Conservation (phyloP, 2,888 invertebrate species). For the Aleiodes testaceus region DNA sequence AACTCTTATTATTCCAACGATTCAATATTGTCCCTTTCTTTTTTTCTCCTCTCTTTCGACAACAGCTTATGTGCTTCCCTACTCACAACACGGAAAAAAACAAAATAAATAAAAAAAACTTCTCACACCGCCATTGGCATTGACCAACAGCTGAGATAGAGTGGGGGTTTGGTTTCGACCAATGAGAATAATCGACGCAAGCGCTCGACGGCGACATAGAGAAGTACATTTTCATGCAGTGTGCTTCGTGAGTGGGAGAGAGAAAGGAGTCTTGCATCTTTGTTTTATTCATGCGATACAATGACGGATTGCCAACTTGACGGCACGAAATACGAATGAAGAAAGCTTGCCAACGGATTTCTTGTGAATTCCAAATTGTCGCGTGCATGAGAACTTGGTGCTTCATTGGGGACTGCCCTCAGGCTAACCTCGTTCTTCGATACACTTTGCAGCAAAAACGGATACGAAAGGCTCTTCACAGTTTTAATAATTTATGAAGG, state of each 20-base stretch:
- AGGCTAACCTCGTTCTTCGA: constrained; percentile 7
- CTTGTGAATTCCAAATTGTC: not conserved
- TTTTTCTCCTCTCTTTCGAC: constrained; percentile 4
- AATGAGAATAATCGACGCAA: not conserved
- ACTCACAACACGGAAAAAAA: not conserved
- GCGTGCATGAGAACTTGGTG: constrained; percentile 10
- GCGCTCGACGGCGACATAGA: too few species aligned
- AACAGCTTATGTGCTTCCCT: not conserved
- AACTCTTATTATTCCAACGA: constrained; percentile 1
- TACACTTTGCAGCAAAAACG: not conserved
- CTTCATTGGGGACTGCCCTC: not conserved
- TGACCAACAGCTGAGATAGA: not conserved
- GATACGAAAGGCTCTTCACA: too few species aligned
- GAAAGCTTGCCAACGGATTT: not conserved
- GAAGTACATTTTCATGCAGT: too few species aligned
- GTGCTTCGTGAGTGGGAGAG: too few species aligned
- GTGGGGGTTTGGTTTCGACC: not conserved
- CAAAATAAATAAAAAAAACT: not conserved
- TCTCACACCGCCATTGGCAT: constrained; percentile 15
- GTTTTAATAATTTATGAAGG: not conserved
- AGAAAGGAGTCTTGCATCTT: too few species aligned
- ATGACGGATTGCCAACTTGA: too few species aligned
- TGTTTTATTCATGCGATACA: too few species aligned
- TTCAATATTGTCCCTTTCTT: not conserved
- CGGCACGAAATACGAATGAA: too few species aligned